A percentile compares a stretch with the other conserved stretches of the same genome.
phyloP scores from a whole-genome alignment of 35 echinoderm and acorn worm genomes.

The Amphiura filiformis region DNA sequence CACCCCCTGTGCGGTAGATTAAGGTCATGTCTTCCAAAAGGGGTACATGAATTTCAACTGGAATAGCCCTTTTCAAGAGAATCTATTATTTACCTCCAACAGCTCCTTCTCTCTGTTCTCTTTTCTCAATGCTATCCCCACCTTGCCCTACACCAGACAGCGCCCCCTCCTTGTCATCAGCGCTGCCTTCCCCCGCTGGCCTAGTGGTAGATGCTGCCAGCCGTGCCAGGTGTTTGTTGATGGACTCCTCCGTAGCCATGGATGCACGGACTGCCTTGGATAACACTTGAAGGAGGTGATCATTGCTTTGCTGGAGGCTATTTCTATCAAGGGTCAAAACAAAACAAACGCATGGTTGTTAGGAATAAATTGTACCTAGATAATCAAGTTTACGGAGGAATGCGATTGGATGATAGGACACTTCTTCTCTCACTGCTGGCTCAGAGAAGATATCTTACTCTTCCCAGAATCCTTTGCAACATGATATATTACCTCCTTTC shows the following conservation, averaged over 20 bases:
- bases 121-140: not conserved
- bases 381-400: too few species aligned
- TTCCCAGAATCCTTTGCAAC: too few species aligned
- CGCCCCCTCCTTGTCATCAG: constrained; percentile 29
- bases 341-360: not conserved
- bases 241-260: constrained; percentile 82
- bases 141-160: constrained; percentile 20
- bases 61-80: too few species aligned
- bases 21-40: too few species aligned
- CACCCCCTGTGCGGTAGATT: too few species aligned
- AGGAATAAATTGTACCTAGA: too few species aligned
- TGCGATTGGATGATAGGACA: too few species aligned
- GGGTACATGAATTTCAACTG: too few species aligned
- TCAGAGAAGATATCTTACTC: too few species aligned
- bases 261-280: constrained; percentile 61
- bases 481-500: too few species aligned
- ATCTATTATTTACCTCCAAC: constrained; percentile 43
- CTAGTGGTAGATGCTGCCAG: constrained; percentile 26
- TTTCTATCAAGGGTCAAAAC: constrained; percentile 57
- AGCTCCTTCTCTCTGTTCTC: constrained; percentile 22
- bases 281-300: constrained; percentile 75
- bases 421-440: too few species aligned
- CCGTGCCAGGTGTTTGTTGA: constrained; percentile 62
- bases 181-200: constrained; percentile 28
- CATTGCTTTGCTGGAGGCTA: constrained; percentile 73